Base-by-base conservation (phyloP, 2,888 invertebrate genomes). In the Drepanosiphum platanoidis region DNA sequence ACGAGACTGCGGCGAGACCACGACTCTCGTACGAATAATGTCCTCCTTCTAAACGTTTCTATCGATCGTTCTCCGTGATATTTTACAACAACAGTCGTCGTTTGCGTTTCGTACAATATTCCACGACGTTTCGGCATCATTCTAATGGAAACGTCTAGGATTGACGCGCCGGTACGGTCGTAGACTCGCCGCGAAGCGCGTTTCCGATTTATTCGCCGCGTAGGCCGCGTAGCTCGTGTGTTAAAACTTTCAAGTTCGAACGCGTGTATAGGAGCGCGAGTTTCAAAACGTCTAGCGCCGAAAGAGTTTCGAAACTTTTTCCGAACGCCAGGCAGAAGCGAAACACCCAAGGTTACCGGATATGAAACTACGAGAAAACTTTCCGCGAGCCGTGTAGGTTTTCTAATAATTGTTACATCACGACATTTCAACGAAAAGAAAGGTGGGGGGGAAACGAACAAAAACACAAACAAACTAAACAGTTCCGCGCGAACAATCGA, bases 281-380 rank as follows among this genome's bases (percentile, higher is more conserved):
- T 52, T 70, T 70, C 34, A 70, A 52, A 7, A 42, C 66, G 42
- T 79, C 18, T 68, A 13, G 27, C 13, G n/a, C n/a, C n/a, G n/a
- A n/a, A 70, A 70, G 68, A 79, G 66, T 68, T 68, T 46, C 3
- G 27, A 80, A 80, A 79, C 32, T 79, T 34, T 46, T 75, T 46
- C 18, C 52, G 9, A 22, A 70, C 27, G 13, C 18, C 22, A 11
- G n/a, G 7, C 22, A 46, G 32, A 36, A 66, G 79, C 70, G 34
- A 18, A 70, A 80, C 52, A 36, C 18, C 46, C 80, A 80, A 80
- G 80, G 80, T 80, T 34, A 9, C 36, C 70, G 70, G 52, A 52
- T 80, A 80, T 36, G 80, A 68, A 79, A 79, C 46, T 70, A 52
- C 80, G 36, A 79, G 46, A 36, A 70, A 80, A 80, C 68, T 80